phyloP scores from a whole-genome alignment of 1,140 invertebrate species.

The Proctacanthus coquilletti region DNA sequence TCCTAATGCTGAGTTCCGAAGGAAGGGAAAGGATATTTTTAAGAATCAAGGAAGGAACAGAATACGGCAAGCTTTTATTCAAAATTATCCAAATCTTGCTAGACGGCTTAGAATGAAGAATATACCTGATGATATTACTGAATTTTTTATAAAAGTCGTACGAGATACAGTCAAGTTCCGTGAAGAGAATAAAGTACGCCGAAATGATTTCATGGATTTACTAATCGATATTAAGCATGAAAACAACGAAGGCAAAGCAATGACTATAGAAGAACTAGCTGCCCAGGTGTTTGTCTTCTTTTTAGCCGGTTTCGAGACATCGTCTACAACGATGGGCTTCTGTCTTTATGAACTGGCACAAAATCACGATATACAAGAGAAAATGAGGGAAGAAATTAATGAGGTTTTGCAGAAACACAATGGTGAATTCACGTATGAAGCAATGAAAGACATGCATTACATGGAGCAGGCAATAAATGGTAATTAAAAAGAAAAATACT shows the following conservation, averaged over 20 bases:
- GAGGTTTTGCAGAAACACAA: slow-evolving; percentile 9
- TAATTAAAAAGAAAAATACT: slow-evolving; percentile 8
- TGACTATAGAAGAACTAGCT: slow-evolving; percentile 21
- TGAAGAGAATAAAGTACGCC: slow-evolving; percentile 19
- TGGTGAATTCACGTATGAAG: slow-evolving; percentile 21
- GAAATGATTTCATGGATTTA: slow-evolving; percentile 30
- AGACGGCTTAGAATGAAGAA: too few relatives aligned
- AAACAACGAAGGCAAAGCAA: slow-evolving; percentile 10
- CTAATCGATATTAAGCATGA: slow-evolving; percentile 22
- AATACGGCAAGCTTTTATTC: slow-evolving; percentile 31
- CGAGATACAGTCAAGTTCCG: slow-evolving; percentile 26
- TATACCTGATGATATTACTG: slow-evolving; percentile 15
- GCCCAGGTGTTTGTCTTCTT: slow-evolving; percentile 26
- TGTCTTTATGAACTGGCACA: slow-evolving; percentile 27
- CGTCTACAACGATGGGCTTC: slow-evolving; percentile 29
- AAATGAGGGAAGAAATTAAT: slow-evolving; percentile 33
- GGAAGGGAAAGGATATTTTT: slow-evolving; percentile 27
- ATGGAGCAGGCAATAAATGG: slow-evolving; percentile 26
- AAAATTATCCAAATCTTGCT: too few relatives aligned
- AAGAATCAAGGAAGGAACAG: slow-evolving; percentile 23
- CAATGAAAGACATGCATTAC: slow-evolving; percentile 21
- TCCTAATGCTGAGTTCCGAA: slow-evolving; percentile 13
- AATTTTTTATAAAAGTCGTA: slow-evolving; percentile 29
- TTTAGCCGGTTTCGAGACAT: slow-evolving; percentile 24
- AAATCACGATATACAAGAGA: slow-evolving; percentile 32